Percentiles rank a stretch among this genome's conserved stretches.
Conservation (phyloP, 2,797 vertebrate species). For the Trachops cirrhosus region DNA sequence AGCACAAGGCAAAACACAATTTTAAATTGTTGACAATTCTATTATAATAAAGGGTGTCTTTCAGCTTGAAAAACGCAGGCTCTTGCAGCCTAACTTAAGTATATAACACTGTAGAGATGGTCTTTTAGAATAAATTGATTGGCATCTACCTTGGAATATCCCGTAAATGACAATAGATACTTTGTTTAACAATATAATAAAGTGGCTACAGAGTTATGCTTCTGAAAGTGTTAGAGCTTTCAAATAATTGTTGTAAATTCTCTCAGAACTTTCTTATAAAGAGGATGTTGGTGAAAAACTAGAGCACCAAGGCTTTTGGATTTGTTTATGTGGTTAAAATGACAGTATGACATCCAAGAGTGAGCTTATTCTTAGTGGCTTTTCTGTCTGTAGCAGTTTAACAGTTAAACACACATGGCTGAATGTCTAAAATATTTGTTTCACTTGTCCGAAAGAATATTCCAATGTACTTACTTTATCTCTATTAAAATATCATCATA, state of each 20-base stretch:
- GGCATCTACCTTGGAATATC: slow-evolving; percentile 22
- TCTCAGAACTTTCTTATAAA: slow-evolving; percentile 10
- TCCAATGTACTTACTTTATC: neutral
- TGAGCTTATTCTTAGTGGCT: neutral
- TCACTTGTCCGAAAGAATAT: neutral
- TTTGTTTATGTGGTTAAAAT: slow-evolving; percentile 18
- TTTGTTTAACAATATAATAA: slow-evolving; percentile 27
- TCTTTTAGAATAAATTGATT: neutral
- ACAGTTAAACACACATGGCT: neutral
- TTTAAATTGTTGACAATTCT: neutral
- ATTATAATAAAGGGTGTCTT: neutral
- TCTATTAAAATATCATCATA: neutral
- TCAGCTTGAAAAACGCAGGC: slow-evolving; percentile 20
- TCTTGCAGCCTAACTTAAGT: slow-evolving; percentile 37
- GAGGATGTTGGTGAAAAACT: neutral
- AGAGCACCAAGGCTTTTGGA: neutral
- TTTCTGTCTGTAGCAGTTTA: neutral
- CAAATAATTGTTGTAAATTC: slow-evolving; percentile 4
- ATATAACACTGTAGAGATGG: neutral
- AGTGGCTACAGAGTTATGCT: neutral
- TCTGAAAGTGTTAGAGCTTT: slow-evolving; percentile 15
- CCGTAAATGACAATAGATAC: slow-evolving; percentile 25
- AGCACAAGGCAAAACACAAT: neutral
- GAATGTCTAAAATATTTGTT: slow-evolving; percentile 6
- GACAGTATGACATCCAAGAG: neutral